Conservation (phyloP, 2,797 vertebrate species). For the Steatocranus sp. region DNA sequence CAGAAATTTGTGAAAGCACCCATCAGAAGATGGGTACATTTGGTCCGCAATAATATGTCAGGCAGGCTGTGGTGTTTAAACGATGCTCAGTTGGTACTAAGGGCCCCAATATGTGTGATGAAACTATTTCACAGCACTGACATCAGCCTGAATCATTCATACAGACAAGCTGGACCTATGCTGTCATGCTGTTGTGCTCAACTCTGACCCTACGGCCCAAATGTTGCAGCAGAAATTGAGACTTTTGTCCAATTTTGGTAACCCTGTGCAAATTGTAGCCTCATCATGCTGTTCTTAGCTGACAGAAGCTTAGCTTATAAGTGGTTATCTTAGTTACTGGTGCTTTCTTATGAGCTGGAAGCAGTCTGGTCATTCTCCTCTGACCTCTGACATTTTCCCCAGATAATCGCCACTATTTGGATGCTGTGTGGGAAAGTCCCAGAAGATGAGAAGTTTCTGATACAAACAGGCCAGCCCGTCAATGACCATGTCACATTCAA, state of each 20-base stretch:
- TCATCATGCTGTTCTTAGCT: background rate
- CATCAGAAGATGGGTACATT: background rate
- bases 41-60: background rate
- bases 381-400: background rate
- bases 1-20: background rate
- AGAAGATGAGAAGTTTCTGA: background rate
- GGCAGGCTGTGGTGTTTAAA: background rate
- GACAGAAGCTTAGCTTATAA: background rate
- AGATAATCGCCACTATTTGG: background rate
- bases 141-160: background rate
- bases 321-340: background rate
- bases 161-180: background rate
- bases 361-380: background rate
- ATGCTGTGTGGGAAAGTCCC: background rate
- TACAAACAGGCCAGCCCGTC: background rate
- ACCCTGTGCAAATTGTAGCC: background rate
- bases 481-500: background rate
- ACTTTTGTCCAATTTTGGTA: background rate
- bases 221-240: background rate
- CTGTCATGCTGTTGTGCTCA: fast-evolving
- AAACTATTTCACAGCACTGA: background rate
- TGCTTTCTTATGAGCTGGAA: background rate
- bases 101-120: background rate
- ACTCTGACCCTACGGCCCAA: background rate
- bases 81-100: background rate